Evolutionary conservation across 2,888 invertebrate species (phyloP).

Genomic region (Clanis bilineata): DNA sequence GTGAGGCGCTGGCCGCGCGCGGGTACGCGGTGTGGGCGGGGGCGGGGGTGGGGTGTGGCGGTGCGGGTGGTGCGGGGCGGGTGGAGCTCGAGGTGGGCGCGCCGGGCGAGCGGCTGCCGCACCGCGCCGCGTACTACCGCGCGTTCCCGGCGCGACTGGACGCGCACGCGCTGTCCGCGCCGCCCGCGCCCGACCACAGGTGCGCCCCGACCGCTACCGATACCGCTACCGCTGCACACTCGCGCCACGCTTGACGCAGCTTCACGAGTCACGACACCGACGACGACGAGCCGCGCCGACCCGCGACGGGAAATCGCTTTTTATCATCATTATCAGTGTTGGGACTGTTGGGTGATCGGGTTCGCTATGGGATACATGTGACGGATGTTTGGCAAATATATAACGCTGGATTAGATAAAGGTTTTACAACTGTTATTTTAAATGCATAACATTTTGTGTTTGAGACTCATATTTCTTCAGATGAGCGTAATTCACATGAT

Average conservation of each 20-base stretch:
- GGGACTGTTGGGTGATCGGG: not conserved
- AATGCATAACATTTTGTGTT: not conserved
- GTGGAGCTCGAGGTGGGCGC: slow-evolving; percentile 92
- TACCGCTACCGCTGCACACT: slow-evolving; percentile 16
- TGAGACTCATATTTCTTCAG: too few species aligned
- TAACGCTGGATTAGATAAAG: too few species aligned
- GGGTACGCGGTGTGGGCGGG: slow-evolving; percentile 75
- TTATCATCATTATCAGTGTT: not conserved
- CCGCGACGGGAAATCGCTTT: not conserved
- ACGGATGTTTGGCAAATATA: too few species aligned
- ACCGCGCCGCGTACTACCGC: slow-evolving; percentile 87
- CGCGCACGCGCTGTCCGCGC: slow-evolving; percentile 71
- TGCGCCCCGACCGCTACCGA: slow-evolving; percentile 50
- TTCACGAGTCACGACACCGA: not conserved
- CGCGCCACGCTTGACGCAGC: slow-evolving; percentile 17
- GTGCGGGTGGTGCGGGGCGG: slow-evolving; percentile 46
- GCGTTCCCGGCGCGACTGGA: slow-evolving; percentile 95
- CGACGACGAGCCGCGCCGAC: not conserved
- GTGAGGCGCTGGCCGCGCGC: slow-evolving; percentile 67
- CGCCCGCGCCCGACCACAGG: slow-evolving; percentile 68
- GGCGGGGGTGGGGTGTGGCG: slow-evolving; percentile 77
- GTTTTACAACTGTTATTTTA: too few species aligned
- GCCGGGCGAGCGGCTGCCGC: slow-evolving; percentile 90
- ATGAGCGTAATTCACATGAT: too few species aligned
- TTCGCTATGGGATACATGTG: too few species aligned